Evolutionary conservation across 2,113 vertebrate species (phyloP).

Genomic region (Astatoreochromis straeleni): DNA sequence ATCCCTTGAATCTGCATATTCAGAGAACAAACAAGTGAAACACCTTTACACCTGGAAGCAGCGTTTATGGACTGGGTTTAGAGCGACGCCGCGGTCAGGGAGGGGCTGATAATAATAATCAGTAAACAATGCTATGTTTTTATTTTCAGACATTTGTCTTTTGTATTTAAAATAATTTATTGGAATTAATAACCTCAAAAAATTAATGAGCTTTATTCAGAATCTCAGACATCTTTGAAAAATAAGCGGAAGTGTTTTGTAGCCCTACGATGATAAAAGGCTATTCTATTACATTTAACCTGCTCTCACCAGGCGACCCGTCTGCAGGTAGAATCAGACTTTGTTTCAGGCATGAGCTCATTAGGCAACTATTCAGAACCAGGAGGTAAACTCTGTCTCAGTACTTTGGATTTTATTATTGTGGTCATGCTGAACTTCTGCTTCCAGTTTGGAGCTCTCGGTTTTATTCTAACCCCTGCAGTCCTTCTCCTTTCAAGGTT

Average conservation of each 20-base stretch:
- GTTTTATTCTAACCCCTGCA: not conserved
- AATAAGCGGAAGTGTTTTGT: not conserved
- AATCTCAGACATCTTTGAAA: not conserved
- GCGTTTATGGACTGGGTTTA: not conserved
- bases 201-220: not conserved
- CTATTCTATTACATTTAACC: not conserved
- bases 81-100: not conserved
- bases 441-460: not conserved
- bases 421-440: not conserved
- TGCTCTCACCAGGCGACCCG: not conserved
- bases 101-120: not conserved
- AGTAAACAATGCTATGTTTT: not conserved
- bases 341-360: not conserved
- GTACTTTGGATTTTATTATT: not conserved
- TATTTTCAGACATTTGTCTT: not conserved
- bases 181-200: not conserved
- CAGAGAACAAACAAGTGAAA: not conserved
- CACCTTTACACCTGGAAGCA: not conserved
- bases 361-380: not conserved
- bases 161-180: not conserved
- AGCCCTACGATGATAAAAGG: not conserved
- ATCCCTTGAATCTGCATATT: slow-evolving; percentile 33
- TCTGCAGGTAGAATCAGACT: not conserved
- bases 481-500: not conserved
- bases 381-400: not conserved